Evolutionary conservation across 2,888 invertebrate genomes (phyloP).

Genomic region (Mythimna vitellina): DNA sequence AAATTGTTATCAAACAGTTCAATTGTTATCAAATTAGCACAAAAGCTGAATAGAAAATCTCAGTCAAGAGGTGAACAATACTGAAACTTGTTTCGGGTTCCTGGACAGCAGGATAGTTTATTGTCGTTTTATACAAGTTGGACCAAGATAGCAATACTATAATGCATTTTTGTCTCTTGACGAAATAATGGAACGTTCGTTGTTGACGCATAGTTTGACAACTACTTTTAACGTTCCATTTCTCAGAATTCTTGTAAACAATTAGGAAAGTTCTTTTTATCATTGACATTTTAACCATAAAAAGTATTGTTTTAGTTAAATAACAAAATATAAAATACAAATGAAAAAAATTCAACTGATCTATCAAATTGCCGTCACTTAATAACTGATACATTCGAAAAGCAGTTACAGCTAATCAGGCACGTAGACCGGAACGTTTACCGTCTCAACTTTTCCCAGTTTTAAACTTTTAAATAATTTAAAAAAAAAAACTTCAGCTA

Average conservation of each 20-base stretch:
- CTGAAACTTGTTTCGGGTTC: slow-evolving; percentile 28
- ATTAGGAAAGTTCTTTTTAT: rapidly evolving
- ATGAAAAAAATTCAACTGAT: not conserved
- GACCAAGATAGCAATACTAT: slow-evolving; percentile 9
- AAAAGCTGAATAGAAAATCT: slow-evolving; percentile 62
- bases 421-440: not conserved
- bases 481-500: too few relatives aligned
- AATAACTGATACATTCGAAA: not conserved
- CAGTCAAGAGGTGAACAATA: slow-evolving; percentile 45
- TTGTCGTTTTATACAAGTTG: not conserved
- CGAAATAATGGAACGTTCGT: slow-evolving; percentile 14
- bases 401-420: not conserved
- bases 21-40: slow-evolving; percentile 71
- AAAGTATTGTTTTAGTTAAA: not conserved
- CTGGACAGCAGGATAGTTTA: slow-evolving; percentile 45
- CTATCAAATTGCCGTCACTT: not conserved
- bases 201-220: slow-evolving; percentile 62
- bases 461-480: too few relatives aligned
- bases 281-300: not conserved
- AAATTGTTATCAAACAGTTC: slow-evolving; percentile 63
- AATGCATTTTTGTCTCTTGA: not conserved
- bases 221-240: slow-evolving; percentile 37
- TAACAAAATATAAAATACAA: not conserved
- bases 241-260: not conserved
- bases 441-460: not conserved